phyloP scores from a whole-genome alignment of 2,797 vertebrate genomes.

The Lepus townsendii region DNA sequence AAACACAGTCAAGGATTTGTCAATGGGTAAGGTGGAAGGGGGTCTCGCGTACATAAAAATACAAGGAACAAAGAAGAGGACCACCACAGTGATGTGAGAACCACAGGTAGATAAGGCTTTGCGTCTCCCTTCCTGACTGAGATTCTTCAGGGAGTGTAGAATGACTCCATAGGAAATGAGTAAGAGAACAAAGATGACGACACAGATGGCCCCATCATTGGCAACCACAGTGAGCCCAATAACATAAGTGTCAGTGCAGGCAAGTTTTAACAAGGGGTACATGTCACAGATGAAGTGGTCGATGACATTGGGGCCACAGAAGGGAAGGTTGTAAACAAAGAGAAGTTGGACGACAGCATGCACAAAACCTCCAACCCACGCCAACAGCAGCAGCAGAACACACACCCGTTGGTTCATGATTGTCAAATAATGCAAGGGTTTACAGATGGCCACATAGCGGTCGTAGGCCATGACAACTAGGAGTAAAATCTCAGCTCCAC shows the following conservation, averaged over 20 bases:
- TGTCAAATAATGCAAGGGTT: slow-evolving; percentile 47
- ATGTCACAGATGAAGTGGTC: slow-evolving; percentile 62
- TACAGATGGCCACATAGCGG: slow-evolving; percentile 62
- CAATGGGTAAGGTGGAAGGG: slow-evolving; percentile 62
- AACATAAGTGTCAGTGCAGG: not conserved
- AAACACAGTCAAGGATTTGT: slow-evolving; percentile 70
- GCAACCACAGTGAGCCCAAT: slow-evolving; percentile 47
- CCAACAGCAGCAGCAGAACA: not conserved
- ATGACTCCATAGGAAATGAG: slow-evolving; percentile 62
- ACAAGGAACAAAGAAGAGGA: slow-evolving; percentile 79
- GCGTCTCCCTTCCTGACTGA: slow-evolving; percentile 58
- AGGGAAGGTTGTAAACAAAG: slow-evolving; percentile 52
- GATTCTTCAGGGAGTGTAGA: slow-evolving; percentile 59
- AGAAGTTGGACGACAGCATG: slow-evolving; percentile 56
- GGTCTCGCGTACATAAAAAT: slow-evolving; percentile 80
- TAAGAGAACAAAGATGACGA: slow-evolving; percentile 50
- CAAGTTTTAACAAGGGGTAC: slow-evolving; percentile 48
- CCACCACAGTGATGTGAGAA: slow-evolving; percentile 75
- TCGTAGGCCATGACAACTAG: slow-evolving; percentile 71
- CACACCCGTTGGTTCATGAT: slow-evolving; percentile 36
- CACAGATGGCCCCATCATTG: slow-evolving; percentile 54
- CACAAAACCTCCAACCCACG: slow-evolving; percentile 54
- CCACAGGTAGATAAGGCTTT: slow-evolving; percentile 78
- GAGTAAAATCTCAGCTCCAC: slow-evolving; percentile 71
- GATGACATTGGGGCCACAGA: slow-evolving; percentile 52